Evolutionary conservation across 2,888 invertebrate species (phyloP).

Genomic region (Abrostola triplasia): DNA sequence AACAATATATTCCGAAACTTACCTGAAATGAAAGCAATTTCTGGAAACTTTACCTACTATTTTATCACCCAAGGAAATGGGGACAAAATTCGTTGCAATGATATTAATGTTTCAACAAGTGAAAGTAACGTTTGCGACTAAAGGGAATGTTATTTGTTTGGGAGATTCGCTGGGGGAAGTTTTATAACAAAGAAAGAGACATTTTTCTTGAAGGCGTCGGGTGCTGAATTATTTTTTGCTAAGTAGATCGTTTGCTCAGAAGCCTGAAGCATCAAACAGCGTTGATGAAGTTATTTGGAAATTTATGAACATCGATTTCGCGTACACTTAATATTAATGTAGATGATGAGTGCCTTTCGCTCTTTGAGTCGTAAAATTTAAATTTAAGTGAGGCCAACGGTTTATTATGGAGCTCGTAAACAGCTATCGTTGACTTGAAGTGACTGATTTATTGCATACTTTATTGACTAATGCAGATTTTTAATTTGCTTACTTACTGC

Average conservation of each 20-base stretch:
- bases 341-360: constrained; percentile 9
- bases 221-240: constrained; percentile 18
- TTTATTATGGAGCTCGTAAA: constrained; percentile 30
- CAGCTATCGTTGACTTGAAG: constrained; percentile 13
- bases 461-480: constrained; percentile 2
- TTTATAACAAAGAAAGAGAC: constrained; percentile 37
- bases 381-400: constrained; percentile 21
- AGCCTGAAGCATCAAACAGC: constrained; percentile 3
- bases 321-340: constrained; percentile 27
- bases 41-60: constrained; percentile 42
- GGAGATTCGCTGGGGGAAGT: constrained; percentile 32
- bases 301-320: constrained; percentile 19
- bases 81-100: constrained; percentile 39
- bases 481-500: not conserved
- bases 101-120: constrained; percentile 52
- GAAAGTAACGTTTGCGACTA: constrained; percentile 46
- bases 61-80: constrained; percentile 38
- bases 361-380: constrained; percentile 31
- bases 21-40: constrained; percentile 42
- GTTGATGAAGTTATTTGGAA: constrained; percentile 13
- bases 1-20: constrained; percentile 49
- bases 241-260: constrained; percentile 1
- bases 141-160: constrained; percentile 47
- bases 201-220: constrained; percentile 25
- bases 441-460: constrained; percentile 23